phyloP scores from a whole-genome alignment of 2,113 vertebrate genomes.

The Bos taurus region DNA sequence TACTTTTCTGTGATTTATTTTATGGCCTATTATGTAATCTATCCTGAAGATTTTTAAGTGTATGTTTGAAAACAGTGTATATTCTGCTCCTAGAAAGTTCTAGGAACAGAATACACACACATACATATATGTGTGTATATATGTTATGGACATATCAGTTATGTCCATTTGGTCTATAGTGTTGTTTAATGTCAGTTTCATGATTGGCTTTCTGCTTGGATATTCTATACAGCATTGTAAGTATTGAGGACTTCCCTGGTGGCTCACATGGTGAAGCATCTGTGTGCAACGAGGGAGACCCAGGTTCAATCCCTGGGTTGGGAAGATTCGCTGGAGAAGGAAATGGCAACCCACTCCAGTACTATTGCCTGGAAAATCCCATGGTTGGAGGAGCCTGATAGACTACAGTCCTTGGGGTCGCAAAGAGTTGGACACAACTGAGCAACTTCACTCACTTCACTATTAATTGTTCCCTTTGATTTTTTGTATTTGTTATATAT shows the following conservation, averaged over 20 bases:
- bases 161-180: neutral
- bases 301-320: too few species aligned
- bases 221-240: neutral
- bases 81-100: neutral
- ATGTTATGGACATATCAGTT: neutral
- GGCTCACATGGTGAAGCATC: too few species aligned
- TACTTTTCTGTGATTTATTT: neutral
- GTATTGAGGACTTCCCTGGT: neutral
- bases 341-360: too few species aligned
- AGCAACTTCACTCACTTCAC: too few species aligned
- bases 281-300: too few species aligned
- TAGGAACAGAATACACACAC: neutral
- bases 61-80: neutral
- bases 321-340: too few species aligned
- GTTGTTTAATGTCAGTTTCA: neutral
- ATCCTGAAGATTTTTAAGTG: neutral
- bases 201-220: neutral
- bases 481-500: neutral
- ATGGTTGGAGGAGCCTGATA: too few species aligned
- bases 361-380: too few species aligned
- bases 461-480: neutral
- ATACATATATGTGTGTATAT: neutral
- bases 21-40: neutral
- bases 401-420: too few species aligned
- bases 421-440: too few species aligned